Evolutionary conservation across 2,113 vertebrate species (phyloP).

Genomic region (Oncorhynchus masou): DNA sequence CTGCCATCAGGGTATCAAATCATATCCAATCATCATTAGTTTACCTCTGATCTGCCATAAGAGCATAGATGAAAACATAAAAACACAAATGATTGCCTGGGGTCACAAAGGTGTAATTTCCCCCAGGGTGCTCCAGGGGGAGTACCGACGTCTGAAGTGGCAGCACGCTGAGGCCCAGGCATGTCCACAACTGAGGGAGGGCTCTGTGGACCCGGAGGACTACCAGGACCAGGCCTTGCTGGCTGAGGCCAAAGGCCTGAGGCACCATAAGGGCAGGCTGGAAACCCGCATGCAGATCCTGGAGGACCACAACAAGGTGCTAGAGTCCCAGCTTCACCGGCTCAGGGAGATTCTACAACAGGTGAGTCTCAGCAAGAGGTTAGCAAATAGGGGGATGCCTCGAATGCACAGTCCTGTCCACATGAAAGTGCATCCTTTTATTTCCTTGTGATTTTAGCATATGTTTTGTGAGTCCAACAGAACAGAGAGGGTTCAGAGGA

Average conservation of each 20-base stretch:
- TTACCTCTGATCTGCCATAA: too few species aligned
- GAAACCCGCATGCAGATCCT: conserved; percentile 86
- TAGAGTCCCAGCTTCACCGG: conserved; percentile 81
- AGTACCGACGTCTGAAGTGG: conserved; percentile 82
- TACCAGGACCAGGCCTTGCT: conserved; percentile 73
- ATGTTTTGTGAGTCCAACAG: conserved; percentile 53
- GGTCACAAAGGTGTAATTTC: not conserved
- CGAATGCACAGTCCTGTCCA: too few species aligned
- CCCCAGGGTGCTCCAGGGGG: conserved; percentile 80
- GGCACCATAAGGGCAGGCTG: conserved; percentile 82
- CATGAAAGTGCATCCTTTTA: too few species aligned
- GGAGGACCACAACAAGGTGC: conserved; percentile 84
- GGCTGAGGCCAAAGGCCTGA: conserved; percentile 79
- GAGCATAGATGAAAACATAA: too few species aligned
- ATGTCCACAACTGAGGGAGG: conserved; percentile 64
- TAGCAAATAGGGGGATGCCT: not conserved
- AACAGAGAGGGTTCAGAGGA: conserved; percentile 71
- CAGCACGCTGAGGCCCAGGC: conserved; percentile 81
- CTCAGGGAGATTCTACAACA: conserved; percentile 82
- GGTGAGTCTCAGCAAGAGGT: conserved; percentile 49
- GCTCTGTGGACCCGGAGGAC: conserved; percentile 58
- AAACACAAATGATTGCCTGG: not conserved
- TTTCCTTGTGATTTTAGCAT: too few species aligned
- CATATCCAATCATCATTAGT: too few species aligned
- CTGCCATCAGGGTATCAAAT: too few species aligned